Evolutionary conservation across 2,113 vertebrate species (phyloP).

Genomic region (Limnothrissa miodon): DNA sequence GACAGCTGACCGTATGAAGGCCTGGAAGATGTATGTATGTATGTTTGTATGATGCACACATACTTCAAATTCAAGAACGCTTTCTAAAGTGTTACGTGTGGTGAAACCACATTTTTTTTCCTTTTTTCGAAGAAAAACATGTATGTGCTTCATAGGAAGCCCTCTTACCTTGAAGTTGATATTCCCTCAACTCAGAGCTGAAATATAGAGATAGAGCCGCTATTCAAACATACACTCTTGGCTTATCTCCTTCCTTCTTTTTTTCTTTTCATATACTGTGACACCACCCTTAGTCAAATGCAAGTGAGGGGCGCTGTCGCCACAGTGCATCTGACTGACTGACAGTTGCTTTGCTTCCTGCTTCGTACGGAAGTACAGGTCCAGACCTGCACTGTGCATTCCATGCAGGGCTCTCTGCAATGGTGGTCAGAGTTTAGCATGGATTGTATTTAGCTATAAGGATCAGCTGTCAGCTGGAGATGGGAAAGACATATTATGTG

Average conservation of each 20-base stretch:
- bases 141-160: neutral
- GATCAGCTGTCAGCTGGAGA: neutral
- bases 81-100: neutral
- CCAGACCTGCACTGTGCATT: slow-evolving; percentile 67
- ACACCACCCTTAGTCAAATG: slow-evolving; percentile 26
- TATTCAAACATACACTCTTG: neutral
- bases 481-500: neutral
- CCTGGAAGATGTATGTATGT: neutral
- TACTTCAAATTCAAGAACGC: neutral
- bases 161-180: neutral
- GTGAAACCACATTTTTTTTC: neutral
- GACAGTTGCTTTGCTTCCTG: slow-evolving; percentile 63
- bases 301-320: slow-evolving; percentile 46
- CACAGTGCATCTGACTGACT: slow-evolving; percentile 47
- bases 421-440: neutral
- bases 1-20: neutral
- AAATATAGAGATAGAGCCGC: neutral
- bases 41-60: neutral
- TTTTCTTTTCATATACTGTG: neutral
- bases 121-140: neutral
- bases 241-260: neutral
- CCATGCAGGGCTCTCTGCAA: slow-evolving; percentile 35
- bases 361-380: slow-evolving; percentile 74
- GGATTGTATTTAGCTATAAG: neutral
- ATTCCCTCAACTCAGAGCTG: neutral